Evolutionary conservation across 1,140 invertebrate species (phyloP).

Genomic region (Nixonia krombeini): DNA sequence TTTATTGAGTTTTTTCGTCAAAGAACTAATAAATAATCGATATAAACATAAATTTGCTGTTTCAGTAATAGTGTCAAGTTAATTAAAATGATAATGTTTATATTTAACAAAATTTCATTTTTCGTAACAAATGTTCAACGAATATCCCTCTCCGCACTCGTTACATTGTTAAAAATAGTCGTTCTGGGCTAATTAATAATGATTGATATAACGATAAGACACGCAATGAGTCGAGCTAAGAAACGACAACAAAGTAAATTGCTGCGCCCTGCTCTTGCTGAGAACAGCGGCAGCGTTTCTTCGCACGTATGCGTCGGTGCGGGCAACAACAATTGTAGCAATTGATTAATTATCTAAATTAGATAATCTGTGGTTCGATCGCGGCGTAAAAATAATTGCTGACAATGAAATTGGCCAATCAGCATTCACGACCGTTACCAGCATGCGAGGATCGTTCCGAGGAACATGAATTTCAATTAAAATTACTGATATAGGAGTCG

Average conservation of each 20-base stretch:
- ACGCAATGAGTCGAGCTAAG: conserved; percentile 8
- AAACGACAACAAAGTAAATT: conserved; percentile 37
- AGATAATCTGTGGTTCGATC: conserved; percentile 64
- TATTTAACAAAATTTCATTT: too few species aligned
- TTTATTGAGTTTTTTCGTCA: too few species aligned
- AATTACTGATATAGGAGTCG: conserved; percentile 21
- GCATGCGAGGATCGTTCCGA: conserved; percentile 8
- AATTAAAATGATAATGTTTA: too few species aligned
- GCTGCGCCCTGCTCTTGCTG: conserved; percentile 38
- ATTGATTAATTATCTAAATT: conserved; percentile 70
- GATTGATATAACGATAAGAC: conserved; percentile 27
- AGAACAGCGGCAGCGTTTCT: conserved; percentile 32
- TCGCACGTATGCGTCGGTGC: conserved; percentile 22
- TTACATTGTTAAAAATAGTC: too few species aligned
- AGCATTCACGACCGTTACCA: conserved; percentile 45
- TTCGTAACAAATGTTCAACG: too few species aligned
- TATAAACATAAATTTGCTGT: too few species aligned
- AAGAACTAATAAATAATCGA: too few species aligned
- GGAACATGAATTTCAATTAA: not conserved
- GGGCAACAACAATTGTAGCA: conserved; percentile 59
- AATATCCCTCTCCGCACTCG: too few species aligned
- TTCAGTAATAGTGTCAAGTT: too few species aligned
- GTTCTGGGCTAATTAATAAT: conserved; percentile 41
- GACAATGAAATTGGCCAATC: conserved; percentile 55
- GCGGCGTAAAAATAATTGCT: conserved; percentile 58